These are phyloP conservation scores for Channa striata DNA, from an alignment of 2,797 vertebrate genomes.

Conservation along the genomic window DNA sequence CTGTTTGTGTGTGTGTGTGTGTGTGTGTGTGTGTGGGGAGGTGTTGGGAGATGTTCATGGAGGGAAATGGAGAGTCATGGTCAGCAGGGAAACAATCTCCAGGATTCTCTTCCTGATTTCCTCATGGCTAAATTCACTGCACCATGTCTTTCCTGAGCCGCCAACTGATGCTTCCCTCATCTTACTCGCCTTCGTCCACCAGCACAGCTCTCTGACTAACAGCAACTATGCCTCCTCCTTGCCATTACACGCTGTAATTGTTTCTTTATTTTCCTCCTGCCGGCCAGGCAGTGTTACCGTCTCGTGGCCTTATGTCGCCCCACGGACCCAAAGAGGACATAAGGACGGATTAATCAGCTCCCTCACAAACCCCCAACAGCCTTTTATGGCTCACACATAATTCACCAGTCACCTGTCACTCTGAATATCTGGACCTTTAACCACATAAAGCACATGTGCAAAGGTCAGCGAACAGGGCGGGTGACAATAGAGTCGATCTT, in stretches of 20 bases:
- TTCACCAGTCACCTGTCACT: slow-evolving; percentile 12
- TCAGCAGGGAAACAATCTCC: slow-evolving; percentile 62
- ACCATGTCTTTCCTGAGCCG: slow-evolving; percentile 58
- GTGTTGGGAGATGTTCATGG: neutral
- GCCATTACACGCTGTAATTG: slow-evolving; percentile 78
- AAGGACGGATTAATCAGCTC: slow-evolving; percentile 55
- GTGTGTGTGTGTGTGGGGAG: slow-evolving; percentile 1
- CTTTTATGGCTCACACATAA: slow-evolving; percentile 46
- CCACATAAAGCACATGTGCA: slow-evolving; percentile 17
- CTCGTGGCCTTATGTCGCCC: slow-evolving; percentile 47
- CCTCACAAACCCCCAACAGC: slow-evolving; percentile 30
- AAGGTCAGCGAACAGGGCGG: slow-evolving; percentile 22
- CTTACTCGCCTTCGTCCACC: slow-evolving; percentile 32
- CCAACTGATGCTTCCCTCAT: slow-evolving; percentile 74
- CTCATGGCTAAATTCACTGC: slow-evolving; percentile 59
- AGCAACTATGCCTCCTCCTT: slow-evolving; percentile 68
- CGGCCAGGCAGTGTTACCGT: slow-evolving; percentile 33
- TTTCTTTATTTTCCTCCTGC: slow-evolving; percentile 72
- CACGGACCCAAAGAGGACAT: slow-evolving; percentile 31
- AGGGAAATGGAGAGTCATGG: too few relatives aligned
- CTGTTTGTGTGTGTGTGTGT: slow-evolving; percentile 3
- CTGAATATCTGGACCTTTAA: slow-evolving; percentile 25
- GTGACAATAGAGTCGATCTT: slow-evolving; percentile 27
- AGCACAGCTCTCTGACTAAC: slow-evolving; percentile 58
- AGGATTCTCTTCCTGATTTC: slow-evolving; percentile 67